Conservation (phyloP, 2,888 invertebrate genomes). For the Dolichopus griseipennis region DNA sequence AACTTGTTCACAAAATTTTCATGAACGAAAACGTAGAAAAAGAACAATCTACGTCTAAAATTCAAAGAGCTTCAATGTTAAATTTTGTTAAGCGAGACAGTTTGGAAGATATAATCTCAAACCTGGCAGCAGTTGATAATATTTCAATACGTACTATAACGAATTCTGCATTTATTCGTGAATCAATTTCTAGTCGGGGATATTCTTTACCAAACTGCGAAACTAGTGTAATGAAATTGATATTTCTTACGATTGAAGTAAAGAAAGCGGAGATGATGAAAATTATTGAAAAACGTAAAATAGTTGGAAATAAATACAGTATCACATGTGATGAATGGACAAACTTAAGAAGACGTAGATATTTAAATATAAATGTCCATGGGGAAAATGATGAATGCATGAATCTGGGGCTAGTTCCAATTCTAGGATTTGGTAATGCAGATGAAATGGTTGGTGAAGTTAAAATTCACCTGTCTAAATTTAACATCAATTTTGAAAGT, state of each 20-base stretch:
- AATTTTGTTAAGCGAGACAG: conserved; percentile 7
- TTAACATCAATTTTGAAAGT: no score
- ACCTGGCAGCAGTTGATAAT: conserved; percentile 4
- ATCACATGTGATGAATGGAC: conserved; percentile 7
- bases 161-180: conserved; percentile 3
- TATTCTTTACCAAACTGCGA: conserved; percentile 8
- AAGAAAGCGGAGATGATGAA: conserved; percentile 8
- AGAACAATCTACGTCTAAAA: not conserved
- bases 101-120: conserved; percentile 7
- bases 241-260: not conserved
- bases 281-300: conserved; percentile 9
- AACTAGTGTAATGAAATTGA: conserved; percentile 7
- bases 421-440: no score
- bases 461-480: no score
- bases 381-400: no score
- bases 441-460: no score
- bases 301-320: conserved; percentile 7
- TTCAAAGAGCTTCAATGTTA: conserved; percentile 8
- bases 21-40: no score
- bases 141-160: conserved; percentile 8
- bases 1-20: no score
- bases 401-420: no score
- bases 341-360: conserved; percentile 9
- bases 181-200: conserved; percentile 4
- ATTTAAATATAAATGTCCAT: no score